phyloP scores from a whole-genome alignment of 2,888 invertebrate species.

The Phytoseiulus persimilis region DNA sequence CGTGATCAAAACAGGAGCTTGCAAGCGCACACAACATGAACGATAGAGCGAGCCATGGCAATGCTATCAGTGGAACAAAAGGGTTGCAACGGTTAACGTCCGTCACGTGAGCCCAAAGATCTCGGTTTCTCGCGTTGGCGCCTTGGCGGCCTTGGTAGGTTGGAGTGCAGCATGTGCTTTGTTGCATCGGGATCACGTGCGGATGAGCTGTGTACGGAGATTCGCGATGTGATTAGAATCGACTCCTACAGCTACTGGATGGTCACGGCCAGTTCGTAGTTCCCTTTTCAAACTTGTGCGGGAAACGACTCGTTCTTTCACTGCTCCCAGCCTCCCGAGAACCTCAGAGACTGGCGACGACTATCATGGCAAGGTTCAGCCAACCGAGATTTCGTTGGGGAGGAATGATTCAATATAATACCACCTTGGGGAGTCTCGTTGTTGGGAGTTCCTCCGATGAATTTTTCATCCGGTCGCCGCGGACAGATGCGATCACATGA shows the following conservation, averaged over 20 bases:
- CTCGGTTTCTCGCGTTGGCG: not conserved
- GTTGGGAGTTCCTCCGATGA: not conserved
- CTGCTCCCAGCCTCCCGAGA: no score
- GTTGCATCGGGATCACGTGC: not conserved
- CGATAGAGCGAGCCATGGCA: not conserved
- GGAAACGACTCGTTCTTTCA: no score
- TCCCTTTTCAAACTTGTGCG: not conserved
- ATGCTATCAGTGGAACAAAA: not conserved
- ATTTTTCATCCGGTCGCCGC: not conserved
- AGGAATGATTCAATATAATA: no score
- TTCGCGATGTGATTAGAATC: not conserved
- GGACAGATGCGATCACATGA: not conserved
- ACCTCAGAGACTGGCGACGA: no score
- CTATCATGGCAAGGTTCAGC: no score
- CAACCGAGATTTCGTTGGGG: no score
- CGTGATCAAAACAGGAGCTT: no score
- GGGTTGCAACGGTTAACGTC: not conserved
- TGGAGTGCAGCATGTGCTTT: not conserved
- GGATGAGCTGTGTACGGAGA: not conserved
- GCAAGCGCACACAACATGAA: no score
- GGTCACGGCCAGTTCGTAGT: not conserved
- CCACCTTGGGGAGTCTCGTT: no score
- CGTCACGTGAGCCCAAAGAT: not conserved
- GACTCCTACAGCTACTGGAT: not conserved
- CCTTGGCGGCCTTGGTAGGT: no score